Evolutionary conservation across 2,888 invertebrate species (phyloP), one percentile per base, ranked within the genome.

Genomic region (Sarcophaga variegata): DNA sequence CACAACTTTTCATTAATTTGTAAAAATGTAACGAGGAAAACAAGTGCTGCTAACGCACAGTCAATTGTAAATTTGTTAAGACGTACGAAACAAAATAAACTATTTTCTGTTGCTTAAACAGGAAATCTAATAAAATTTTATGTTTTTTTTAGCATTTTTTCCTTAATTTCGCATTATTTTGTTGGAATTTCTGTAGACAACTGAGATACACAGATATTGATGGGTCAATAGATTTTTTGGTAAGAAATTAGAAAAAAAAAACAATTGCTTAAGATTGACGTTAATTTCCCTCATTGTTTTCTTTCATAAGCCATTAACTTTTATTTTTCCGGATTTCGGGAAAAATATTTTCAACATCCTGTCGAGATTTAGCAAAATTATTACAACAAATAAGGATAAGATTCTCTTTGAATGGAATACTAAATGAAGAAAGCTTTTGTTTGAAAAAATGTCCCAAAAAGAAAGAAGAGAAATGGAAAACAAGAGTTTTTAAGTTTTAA

Each of bases 71-170:
- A 71, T 79, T 67, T 67, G 78, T 81, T 84, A 84, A 87, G 84
- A 82, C 84, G 76, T 47, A 63, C 6, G 12, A 81, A 64, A 60
- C 49, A 64, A 70, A 75, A 54, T 3, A 22, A 22, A 14, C 69
- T 70, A 67, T 75, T 71, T 63, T 25, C 70, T 63, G 22, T 8
- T 45, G 45, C 59, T 63, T 63, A 17, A 12, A 69, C 84, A 84
- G 87, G 87, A 87, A 87, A 87, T 84, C 71, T 75, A 78, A 87
- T 87, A 87, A 87, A 87, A 84, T 76, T 84, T 87, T 87, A 87
- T 84, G 54, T 4, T 84, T 75, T 82, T 76, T 75, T 79, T 10
- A 49, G 8, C 37, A 37, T 37, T 54, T 87, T 20, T 60, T 22
- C 37, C 10, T 62, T 67, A 59, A 87, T 81, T 87, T 81, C 69